Percentiles rank a stretch among this genome's conserved stretches.
Evolutionary conservation across 2,113 vertebrate genomes (phyloP).

Genomic region (Coptodon bakossiorum): DNA sequence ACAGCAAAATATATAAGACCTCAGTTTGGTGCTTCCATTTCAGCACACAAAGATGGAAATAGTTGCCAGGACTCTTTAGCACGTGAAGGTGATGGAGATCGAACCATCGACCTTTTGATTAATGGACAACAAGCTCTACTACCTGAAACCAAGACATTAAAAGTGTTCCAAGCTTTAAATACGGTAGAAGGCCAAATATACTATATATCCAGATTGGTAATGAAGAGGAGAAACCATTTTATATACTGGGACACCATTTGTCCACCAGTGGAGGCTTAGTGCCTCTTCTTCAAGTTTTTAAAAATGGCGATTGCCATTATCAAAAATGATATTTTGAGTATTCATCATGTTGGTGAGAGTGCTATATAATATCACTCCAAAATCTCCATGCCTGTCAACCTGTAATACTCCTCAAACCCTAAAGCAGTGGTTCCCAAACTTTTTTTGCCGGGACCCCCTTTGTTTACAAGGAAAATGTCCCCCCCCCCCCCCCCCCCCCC

Average conservation of each 20-base stretch:
- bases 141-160: not conserved
- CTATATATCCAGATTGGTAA: not conserved
- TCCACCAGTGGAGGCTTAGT: not conserved
- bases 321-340: not conserved
- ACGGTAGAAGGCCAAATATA: not conserved
- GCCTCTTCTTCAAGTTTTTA: not conserved
- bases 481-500: too few species aligned
- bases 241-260: not conserved
- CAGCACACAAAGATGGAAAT: not conserved
- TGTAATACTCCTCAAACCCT: not conserved
- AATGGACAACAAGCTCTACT: not conserved
- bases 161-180: not conserved
- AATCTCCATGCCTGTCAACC: not conserved
- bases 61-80: not conserved
- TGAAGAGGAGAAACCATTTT: not conserved
- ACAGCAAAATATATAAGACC: not conserved
- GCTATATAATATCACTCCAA: not conserved
- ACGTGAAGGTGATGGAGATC: not conserved
- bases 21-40: not conserved
- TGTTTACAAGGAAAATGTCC: too few species aligned
- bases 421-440: too few species aligned
- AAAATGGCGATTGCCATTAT: not conserved
- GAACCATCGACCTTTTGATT: not conserved
- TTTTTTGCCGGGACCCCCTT: too few species aligned
- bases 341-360: not conserved